phyloP scores from a whole-genome alignment of 2,113 vertebrate species.

The Cheirogaleus medius region DNA sequence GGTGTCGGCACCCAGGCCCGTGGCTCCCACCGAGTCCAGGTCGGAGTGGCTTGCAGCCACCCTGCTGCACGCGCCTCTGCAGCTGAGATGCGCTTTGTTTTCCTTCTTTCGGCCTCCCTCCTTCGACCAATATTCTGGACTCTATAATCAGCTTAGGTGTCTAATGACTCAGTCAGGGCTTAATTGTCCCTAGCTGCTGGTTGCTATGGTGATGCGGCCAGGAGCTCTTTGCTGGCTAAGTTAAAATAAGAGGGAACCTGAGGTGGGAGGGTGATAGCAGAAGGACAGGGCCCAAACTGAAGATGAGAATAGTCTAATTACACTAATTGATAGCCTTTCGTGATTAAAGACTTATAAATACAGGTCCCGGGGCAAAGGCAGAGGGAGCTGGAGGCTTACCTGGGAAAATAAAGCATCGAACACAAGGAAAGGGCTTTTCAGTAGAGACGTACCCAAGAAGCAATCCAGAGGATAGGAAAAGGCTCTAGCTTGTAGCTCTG shows the following conservation, averaged over 20 bases:
- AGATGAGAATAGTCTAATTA: slow-evolving; percentile 15
- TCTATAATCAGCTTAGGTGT: slow-evolving; percentile 50
- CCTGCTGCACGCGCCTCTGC: neutral
- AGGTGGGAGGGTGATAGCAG: neutral
- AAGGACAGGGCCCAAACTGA: neutral
- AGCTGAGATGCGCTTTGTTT: neutral
- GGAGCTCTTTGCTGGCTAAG: neutral
- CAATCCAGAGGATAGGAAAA: neutral
- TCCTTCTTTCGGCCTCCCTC: neutral
- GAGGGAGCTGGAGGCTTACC: neutral
- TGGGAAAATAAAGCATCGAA: neutral
- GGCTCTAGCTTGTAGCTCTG: neutral
- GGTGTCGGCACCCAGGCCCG: neutral
- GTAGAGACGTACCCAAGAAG: neutral
- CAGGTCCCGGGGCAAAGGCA: neutral
- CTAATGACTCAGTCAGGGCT: slow-evolving; percentile 35
- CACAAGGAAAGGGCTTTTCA: neutral
- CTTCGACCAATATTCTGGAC: slow-evolving; percentile 8
- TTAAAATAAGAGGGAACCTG: slow-evolving; percentile 2
- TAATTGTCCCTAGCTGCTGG: slow-evolving; percentile 47
- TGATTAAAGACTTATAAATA: slow-evolving; percentile 19
- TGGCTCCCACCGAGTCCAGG: too few species aligned
- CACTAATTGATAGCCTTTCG: slow-evolving; percentile 38
- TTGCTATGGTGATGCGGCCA: slow-evolving; percentile 61
- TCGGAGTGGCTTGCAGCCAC: neutral